A percentile compares a stretch with the other conserved stretches of the same genome.
Evolutionary conservation across 1,140 invertebrate genomes (phyloP).

Genomic region (Heliconius eleuchia): DNA sequence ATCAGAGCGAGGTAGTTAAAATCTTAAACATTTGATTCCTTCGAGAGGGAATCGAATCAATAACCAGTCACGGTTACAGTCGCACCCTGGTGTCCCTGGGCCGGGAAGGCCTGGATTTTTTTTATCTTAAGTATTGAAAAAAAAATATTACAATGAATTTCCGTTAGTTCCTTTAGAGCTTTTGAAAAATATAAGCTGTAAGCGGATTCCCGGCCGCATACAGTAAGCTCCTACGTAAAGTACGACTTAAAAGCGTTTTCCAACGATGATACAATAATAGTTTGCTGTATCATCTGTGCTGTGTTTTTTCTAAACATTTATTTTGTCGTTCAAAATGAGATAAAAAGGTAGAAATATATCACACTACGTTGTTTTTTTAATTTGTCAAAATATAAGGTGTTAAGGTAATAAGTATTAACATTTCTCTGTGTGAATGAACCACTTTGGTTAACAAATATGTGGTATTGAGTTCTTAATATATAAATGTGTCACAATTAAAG

Average conservation of each 20-base stretch:
- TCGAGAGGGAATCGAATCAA: background rate
- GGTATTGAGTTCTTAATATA: background rate
- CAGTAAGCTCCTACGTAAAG: slow-evolving; percentile 8
- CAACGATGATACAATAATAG: slow-evolving; percentile 2
- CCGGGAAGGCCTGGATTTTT: too few species aligned
- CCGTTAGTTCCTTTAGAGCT: background rate
- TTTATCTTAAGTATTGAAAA: background rate
- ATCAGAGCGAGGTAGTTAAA: background rate
- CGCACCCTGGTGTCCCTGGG: background rate
- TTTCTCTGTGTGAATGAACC: too few species aligned
- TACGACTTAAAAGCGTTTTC: slow-evolving; percentile 2
- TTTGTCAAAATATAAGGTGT: too few species aligned
- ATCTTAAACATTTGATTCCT: background rate
- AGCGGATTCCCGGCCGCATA: slow-evolving; percentile 9
- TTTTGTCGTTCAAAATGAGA: too few species aligned
- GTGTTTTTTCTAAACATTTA: too few species aligned
- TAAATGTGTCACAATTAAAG: too few species aligned
- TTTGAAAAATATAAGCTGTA: slow-evolving; percentile 9
- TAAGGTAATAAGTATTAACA: too few species aligned
- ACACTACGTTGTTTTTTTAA: too few species aligned
- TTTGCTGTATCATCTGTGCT: background rate
- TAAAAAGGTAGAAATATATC: too few species aligned
- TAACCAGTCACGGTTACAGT: background rate
- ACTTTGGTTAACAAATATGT: too few species aligned
- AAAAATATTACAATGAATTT: background rate